phyloP scores from a whole-genome alignment of 2,888 invertebrate species.

The Polymixis lichenea region DNA sequence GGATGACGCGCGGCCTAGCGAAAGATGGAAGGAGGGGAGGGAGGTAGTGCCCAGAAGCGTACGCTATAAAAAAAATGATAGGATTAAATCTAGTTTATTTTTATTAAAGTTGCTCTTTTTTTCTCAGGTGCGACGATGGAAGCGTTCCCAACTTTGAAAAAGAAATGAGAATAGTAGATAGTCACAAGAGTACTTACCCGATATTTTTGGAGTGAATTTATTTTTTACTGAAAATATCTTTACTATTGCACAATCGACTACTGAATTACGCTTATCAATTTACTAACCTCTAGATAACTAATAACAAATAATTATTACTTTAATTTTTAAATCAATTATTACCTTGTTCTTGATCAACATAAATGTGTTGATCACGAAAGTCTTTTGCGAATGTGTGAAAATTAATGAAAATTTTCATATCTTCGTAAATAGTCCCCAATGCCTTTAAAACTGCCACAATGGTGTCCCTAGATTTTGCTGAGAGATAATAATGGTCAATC shows the following conservation, averaged over 20 bases:
- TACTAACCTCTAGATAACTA: slow-evolving; percentile 76
- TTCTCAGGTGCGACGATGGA: slow-evolving; percentile 83
- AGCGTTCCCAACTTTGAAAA: slow-evolving; percentile 80
- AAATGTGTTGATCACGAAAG: slow-evolving; percentile 25
- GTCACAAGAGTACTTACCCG: slow-evolving; percentile 73
- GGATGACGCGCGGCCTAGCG: no score
- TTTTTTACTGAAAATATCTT: slow-evolving; percentile 80
- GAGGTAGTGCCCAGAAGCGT: no score
- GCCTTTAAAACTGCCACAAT: slow-evolving; percentile 61
- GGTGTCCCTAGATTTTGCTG: slow-evolving; percentile 54
- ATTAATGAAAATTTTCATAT: slow-evolving; percentile 16
- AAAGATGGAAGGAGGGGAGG: no score
- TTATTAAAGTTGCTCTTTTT: slow-evolving; percentile 35
- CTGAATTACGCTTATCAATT: slow-evolving; percentile 87
- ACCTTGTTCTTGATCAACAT: slow-evolving; percentile 47
- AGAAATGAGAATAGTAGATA: slow-evolving; percentile 66
- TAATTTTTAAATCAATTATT: slow-evolving; percentile 51
- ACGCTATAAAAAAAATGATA: no score
- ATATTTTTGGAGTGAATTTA: slow-evolving; percentile 87
- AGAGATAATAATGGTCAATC: slow-evolving; percentile 29
- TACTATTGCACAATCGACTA: slow-evolving; percentile 81
- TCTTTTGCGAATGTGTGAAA: slow-evolving; percentile 33
- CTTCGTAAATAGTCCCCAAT: slow-evolving; percentile 37
- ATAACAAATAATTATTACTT: slow-evolving; percentile 40
- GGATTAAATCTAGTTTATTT: neutral